phyloP scores from a whole-genome alignment of 2,888 invertebrate species.

The Orthosia incerta region DNA sequence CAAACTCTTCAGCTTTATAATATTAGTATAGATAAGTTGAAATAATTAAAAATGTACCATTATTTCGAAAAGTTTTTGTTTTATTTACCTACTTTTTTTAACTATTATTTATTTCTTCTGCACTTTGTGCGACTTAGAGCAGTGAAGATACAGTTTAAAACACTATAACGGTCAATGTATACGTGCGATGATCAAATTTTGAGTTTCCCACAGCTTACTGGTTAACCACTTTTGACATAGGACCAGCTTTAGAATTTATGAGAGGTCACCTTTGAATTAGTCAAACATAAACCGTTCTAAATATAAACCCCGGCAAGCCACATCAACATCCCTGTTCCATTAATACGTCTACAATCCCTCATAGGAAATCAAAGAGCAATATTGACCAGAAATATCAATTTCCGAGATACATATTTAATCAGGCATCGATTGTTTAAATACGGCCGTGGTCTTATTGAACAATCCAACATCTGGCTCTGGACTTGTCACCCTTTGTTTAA shows the following conservation, averaged over 20 bases:
- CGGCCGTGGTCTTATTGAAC: slow-evolving; percentile 7
- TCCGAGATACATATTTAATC: slow-evolving; percentile 42
- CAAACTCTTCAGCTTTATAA: too few species aligned
- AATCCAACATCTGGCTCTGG: slow-evolving; percentile 23
- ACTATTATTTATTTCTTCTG: too few species aligned
- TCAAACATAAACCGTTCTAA: background rate
- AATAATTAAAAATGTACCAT: too few species aligned
- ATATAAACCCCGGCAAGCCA: background rate
- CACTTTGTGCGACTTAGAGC: too few species aligned
- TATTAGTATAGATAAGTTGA: too few species aligned
- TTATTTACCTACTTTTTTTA: too few species aligned
- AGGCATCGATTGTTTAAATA: slow-evolving; percentile 27
- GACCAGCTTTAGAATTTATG: background rate
- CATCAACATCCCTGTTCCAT: background rate
- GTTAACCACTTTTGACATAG: background rate
- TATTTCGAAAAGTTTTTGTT: too few species aligned
- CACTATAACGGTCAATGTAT: too few species aligned
- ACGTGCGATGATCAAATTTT: too few species aligned
- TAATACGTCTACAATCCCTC: slow-evolving; percentile 10
- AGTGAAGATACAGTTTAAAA: too few species aligned
- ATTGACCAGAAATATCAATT: slow-evolving; percentile 44
- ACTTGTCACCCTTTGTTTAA: slow-evolving; percentile 16
- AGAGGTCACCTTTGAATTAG: background rate
- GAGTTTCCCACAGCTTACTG: too few species aligned
- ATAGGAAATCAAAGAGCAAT: slow-evolving; percentile 32